Evolutionary conservation across 2,113 vertebrate genomes (phyloP), one percentile per base, ranked within the genome.

Genomic region (Cryptotis parvus): DNA sequence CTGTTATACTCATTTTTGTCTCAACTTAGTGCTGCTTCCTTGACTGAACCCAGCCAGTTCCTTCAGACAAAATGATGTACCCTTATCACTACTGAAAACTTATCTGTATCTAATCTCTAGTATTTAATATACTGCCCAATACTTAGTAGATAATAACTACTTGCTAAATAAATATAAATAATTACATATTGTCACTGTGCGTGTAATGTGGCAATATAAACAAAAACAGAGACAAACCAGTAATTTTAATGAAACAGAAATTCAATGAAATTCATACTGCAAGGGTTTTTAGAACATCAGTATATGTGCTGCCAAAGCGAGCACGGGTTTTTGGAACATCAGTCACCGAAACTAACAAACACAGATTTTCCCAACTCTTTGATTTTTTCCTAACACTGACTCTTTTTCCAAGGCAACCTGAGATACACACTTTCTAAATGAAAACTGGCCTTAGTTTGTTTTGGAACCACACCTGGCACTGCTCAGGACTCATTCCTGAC

Each of bases 171-270:
- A 66, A 45, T 31, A 63, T 22, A 45, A 90, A 22, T 58, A 9
- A 90, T 66, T 27, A 85, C 77, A 45, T 12, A 18, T 7, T 73
- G 35, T 82, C 81, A 22, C 9, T 73, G 29, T 86, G 84, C 52
- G 45, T 1, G 1, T 74, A 87, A 84, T 84, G 39, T 87, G 39
- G 31, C 16, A 33, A 80, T 79, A 69, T 26, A 33, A 87, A 58
- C 16, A 70, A 90, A 90, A 11, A 79, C 45, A 52, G n/a, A 12
- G 49, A 58, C 6, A 61, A 29, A 49, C 4, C 9, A 45, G 4
- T 69, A 79, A 84, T 55, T 84, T 84, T 68, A 84, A 70, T 68
- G 55, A 70, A 75, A 91, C 10, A 61, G 72, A 27, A 88, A 55
- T 63, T 92, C 45, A 75, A 27, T 39, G 20, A 14, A 75, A 39